Evolutionary conservation across 2,797 vertebrate genomes (phyloP), one percentile per base, ranked within the genome.

Genomic region (Echiichthys vipera): DNA sequence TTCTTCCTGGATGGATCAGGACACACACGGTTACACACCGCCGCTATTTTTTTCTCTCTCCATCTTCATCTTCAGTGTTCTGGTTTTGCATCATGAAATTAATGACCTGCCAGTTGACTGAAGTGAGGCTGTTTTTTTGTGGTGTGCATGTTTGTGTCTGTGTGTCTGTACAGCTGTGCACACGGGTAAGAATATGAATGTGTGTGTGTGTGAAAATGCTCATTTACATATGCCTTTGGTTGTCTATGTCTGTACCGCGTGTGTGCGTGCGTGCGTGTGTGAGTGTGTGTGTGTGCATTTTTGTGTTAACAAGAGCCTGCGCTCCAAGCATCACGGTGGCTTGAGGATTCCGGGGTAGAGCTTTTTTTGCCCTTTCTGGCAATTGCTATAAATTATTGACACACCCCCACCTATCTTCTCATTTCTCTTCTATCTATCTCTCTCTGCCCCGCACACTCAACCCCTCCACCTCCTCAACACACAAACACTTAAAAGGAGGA

Each of bases 351-450:
- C 63, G 36, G 55, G 45, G 73, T 78, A 64, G 75, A 75, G 88
- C 69, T 91, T 74, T 77, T 90, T 89, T 92, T 92, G 93, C 78
- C 94, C 92, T 84, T 65, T 90, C 88, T 89, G 86, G 93, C 90
- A 91, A 81, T 91, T 78, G 65, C 84, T 87, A 95, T 96, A 92
- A 96, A 96, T 96, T 95, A 96, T 94, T 95, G 91, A 95, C 91
- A 88, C 77, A 54, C 53, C 45, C 85, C 61, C 65, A 73, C 87
- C 78, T 77, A 77, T 81, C 71, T 78, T 84, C 72, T 86, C 80
- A 80, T 86, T 85, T 80, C 85, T 80, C 83, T 77, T 56, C 56
- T 39, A 78, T 85, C 71, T 55, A 45, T 80, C 84, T 74, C 56
- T 25, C 65, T 63, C 50, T 51, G 69, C 74, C 65, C 67, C 77